Evolutionary conservation across 2,113 vertebrate species (phyloP).

Genomic region (Hydrochoerus hydrochaeris): DNA sequence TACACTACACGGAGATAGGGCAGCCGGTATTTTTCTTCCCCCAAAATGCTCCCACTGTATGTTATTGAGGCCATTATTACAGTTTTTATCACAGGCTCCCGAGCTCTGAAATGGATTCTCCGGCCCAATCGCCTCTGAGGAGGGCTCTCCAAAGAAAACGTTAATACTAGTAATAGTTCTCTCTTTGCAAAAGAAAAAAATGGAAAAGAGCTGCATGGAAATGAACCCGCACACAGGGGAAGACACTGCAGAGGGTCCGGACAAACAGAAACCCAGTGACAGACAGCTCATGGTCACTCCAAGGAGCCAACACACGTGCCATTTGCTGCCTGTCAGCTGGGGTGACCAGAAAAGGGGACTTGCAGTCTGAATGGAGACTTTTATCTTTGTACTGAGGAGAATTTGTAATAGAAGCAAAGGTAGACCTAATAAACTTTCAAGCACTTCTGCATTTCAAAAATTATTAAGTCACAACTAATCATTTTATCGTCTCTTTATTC

Average conservation of each 20-base stretch:
- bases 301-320: neutral
- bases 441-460: conserved; percentile 14
- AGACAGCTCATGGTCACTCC: neutral
- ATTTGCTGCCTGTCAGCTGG: neutral
- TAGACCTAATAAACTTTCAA: neutral
- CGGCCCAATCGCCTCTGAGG: neutral
- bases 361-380: neutral
- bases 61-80: neutral
- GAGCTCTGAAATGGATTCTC: neutral
- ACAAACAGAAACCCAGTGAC: neutral
- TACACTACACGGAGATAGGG: neutral
- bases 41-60: neutral
- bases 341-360: neutral
- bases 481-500: no score
- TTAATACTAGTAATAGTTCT: neutral
- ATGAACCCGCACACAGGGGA: neutral
- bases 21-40: neutral
- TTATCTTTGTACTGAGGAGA: neutral
- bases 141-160: neutral
- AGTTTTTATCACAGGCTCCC: neutral
- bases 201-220: neutral
- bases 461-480: neutral
- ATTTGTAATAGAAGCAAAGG: conserved; percentile 26
- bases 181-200: neutral
- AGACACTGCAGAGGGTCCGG: neutral